These are phyloP conservation scores for Sturnus vulgaris DNA, from an alignment of 2,113 vertebrate genomes.

Conservation along the genomic window DNA sequence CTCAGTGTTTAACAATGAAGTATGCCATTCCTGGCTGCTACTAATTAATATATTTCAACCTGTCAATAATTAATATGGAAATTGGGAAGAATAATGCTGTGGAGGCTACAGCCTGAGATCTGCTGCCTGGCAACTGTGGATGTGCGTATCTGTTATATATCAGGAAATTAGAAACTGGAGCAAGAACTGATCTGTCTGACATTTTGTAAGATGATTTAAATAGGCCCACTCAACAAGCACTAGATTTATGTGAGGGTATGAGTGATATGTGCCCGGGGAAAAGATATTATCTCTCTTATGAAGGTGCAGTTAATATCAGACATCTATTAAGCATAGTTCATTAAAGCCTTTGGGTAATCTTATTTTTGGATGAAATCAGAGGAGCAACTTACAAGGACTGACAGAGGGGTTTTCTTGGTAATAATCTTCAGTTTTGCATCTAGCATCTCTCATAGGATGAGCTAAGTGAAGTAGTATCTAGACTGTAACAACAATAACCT, in stretches of 20 bases:
- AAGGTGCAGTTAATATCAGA: slow-evolving; percentile 35
- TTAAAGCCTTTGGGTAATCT: slow-evolving; percentile 57
- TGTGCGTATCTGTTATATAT: not conserved
- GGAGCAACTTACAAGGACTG: not conserved
- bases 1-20: not conserved
- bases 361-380: slow-evolving; percentile 44
- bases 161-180: slow-evolving; percentile 49
- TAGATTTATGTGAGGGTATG: slow-evolving; percentile 38
- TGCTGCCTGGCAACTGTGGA: slow-evolving; percentile 30
- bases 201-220: slow-evolving; percentile 56
- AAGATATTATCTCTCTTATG: slow-evolving; percentile 29
- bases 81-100: not conserved
- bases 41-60: slow-evolving; percentile 44
- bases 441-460: not conserved
- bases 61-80: slow-evolving; percentile 38
- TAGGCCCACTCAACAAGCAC: slow-evolving; percentile 39
- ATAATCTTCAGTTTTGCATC: slow-evolving; percentile 25
- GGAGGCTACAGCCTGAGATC: slow-evolving; percentile 11
- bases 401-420: not conserved
- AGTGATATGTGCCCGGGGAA: slow-evolving; percentile 26
- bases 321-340: slow-evolving; percentile 53
- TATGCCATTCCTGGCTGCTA: not conserved
- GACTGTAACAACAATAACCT: slow-evolving; percentile 23
- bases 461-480: not conserved
- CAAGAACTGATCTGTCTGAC: slow-evolving; percentile 44